Evolutionary conservation across 1,140 invertebrate species (phyloP).

Genomic region (Oryzaephilus surinamensis): DNA sequence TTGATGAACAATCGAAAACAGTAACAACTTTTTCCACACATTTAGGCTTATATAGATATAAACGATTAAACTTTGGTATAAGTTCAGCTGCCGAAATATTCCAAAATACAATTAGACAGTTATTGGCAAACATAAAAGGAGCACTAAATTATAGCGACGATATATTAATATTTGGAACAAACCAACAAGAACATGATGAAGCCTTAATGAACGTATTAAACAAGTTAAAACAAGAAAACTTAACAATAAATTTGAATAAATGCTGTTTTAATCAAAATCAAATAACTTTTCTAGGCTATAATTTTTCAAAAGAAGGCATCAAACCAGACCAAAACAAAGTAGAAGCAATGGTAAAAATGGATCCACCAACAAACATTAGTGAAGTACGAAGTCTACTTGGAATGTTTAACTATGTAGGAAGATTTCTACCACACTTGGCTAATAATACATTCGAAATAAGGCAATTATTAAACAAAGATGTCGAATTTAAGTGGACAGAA

Average conservation of each 20-base stretch:
- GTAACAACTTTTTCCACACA: no score
- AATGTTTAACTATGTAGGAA: constrained; percentile 33
- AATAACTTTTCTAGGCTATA: constrained; percentile 31
- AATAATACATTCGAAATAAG: constrained; percentile 10
- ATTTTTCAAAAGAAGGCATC: constrained; percentile 31
- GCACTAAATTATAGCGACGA: constrained; percentile 32
- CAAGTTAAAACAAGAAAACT: constrained; percentile 17
- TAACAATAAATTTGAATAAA: constrained; percentile 24
- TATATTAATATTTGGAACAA: constrained; percentile 28
- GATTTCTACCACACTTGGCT: constrained; percentile 26
- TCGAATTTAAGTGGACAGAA: constrained; percentile 2
- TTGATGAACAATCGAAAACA: no score
- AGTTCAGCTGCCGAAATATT: constrained; percentile 31
- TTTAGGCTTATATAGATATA: no score
- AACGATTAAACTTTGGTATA: constrained; percentile 27
- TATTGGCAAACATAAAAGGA: constrained; percentile 21
- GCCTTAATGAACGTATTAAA: constrained; percentile 20
- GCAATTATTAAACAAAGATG: constrained; percentile 1
- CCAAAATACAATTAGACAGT: constrained; percentile 30
- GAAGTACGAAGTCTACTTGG: constrained; percentile 32
- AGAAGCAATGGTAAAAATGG: constrained; percentile 30
- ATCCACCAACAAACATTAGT: constrained; percentile 23
- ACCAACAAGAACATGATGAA: constrained; percentile 23
- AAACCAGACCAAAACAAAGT: constrained; percentile 29
- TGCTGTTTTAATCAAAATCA: constrained; percentile 21